phyloP scores from a whole-genome alignment of 2,113 vertebrate genomes.

The Cyanoderma ruficeps region DNA sequence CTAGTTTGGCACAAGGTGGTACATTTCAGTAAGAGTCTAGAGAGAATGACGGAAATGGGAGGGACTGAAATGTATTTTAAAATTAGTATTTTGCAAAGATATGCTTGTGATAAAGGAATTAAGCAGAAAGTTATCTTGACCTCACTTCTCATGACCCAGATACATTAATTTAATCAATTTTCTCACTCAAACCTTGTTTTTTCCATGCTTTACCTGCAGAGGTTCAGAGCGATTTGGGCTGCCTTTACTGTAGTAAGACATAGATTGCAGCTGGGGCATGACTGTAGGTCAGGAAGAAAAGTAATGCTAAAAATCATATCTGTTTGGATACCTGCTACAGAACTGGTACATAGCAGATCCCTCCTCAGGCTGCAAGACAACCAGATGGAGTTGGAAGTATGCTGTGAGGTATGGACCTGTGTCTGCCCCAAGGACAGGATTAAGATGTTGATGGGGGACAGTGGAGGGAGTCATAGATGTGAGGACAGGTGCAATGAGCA shows the following conservation, averaged over 20 bases:
- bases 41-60: background rate
- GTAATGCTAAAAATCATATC: background rate
- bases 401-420: background rate
- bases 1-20: background rate
- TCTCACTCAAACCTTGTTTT: background rate
- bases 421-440: background rate
- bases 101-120: background rate
- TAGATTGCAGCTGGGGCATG: background rate
- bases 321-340: background rate
- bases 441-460: background rate
- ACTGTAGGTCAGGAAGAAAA: background rate
- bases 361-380: background rate
- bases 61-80: background rate
- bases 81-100: background rate
- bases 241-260: background rate
- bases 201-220: background rate
- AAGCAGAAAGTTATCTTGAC: background rate
- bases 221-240: background rate
- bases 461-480: background rate
- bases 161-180: background rate
- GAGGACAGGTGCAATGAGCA: background rate
- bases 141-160: background rate
- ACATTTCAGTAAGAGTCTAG: background rate
- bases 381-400: background rate
- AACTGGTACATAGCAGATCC: background rate